Percentiles rank a stretch among this genome's conserved stretches.
Conservation (phyloP, 2,797 vertebrate species). For the Pogoniulus pusillus region DNA sequence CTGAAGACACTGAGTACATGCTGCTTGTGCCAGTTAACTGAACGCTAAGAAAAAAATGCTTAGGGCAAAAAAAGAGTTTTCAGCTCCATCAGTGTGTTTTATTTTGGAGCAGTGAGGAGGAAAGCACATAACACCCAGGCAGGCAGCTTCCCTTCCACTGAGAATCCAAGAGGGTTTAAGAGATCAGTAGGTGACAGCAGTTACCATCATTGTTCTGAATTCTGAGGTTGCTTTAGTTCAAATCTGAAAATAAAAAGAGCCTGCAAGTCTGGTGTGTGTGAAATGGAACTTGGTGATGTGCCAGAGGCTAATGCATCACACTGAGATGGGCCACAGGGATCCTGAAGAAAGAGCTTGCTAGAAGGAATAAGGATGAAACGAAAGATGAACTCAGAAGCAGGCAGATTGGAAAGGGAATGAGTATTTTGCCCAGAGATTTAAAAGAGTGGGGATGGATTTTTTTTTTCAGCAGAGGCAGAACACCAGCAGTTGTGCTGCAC, state of each 20-base stretch:
- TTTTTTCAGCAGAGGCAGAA: background rate
- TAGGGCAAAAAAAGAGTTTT: background rate
- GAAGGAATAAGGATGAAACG: background rate
- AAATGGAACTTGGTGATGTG: background rate
- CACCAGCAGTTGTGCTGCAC: background rate
- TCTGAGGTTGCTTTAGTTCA: background rate
- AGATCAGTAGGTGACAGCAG: background rate
- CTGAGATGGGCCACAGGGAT: background rate
- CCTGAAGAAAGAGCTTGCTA: background rate
- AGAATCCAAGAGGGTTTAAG: background rate
- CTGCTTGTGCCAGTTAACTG: background rate
- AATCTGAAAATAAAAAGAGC: background rate
- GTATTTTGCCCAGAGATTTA: background rate
- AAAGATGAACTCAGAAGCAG: background rate
- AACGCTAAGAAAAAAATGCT: background rate
- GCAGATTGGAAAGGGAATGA: background rate
- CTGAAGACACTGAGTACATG: background rate
- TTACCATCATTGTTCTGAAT: background rate
- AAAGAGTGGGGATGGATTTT: too few relatives aligned
- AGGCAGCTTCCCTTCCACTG: background rate
- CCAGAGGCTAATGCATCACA: background rate
- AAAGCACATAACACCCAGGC: background rate
- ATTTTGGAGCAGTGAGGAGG: background rate
- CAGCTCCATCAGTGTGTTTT: background rate
- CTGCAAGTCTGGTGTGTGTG: background rate